Evolutionary conservation across 2,797 vertebrate genomes (phyloP).

Genomic region (Xyrichtys novacula): DNA sequence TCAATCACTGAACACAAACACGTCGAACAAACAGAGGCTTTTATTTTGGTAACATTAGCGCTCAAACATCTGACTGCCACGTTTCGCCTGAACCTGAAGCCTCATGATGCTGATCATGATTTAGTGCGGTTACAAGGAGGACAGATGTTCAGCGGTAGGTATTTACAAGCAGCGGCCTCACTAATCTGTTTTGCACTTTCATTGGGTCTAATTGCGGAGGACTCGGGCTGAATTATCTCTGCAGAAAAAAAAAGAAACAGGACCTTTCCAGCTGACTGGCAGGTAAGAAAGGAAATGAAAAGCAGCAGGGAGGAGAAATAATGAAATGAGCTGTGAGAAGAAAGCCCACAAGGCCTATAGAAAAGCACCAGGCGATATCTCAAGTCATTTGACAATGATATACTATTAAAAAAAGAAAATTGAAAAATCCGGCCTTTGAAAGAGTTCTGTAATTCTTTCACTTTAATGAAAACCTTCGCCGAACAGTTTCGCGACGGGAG

Average conservation of each 20-base stretch:
- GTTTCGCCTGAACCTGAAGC: slow-evolving; percentile 24
- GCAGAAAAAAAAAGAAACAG: neutral
- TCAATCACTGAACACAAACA: slow-evolving; percentile 10
- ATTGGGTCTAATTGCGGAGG: slow-evolving; percentile 52
- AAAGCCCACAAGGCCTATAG: slow-evolving; percentile 47
- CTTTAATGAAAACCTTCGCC: slow-evolving; percentile 58
- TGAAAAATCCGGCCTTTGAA: slow-evolving; percentile 58
- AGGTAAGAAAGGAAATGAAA: slow-evolving; percentile 38
- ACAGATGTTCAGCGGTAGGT: slow-evolving; percentile 64
- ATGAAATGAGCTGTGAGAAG: slow-evolving; percentile 55
- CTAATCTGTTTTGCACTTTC: slow-evolving; percentile 69
- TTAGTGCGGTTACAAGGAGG: slow-evolving; percentile 7
- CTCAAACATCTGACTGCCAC: slow-evolving; percentile 11
- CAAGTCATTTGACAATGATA: slow-evolving; percentile 66
- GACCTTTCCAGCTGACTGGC: slow-evolving; percentile 46
- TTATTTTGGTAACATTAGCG: slow-evolving; percentile 17
- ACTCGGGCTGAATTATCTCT: slow-evolving; percentile 39
- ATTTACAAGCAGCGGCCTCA: slow-evolving; percentile 49
- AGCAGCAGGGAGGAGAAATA: slow-evolving; percentile 53
- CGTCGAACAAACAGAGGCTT: slow-evolving; percentile 17
- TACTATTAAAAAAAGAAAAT: slow-evolving; percentile 62
- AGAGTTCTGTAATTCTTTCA: slow-evolving; percentile 60
- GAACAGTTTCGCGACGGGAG: slow-evolving; percentile 30
- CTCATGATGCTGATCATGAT: slow-evolving; percentile 15
- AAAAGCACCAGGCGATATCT: slow-evolving; percentile 47